phyloP scores from a whole-genome alignment of 2,888 invertebrate genomes.

The Euclidia mi region DNA sequence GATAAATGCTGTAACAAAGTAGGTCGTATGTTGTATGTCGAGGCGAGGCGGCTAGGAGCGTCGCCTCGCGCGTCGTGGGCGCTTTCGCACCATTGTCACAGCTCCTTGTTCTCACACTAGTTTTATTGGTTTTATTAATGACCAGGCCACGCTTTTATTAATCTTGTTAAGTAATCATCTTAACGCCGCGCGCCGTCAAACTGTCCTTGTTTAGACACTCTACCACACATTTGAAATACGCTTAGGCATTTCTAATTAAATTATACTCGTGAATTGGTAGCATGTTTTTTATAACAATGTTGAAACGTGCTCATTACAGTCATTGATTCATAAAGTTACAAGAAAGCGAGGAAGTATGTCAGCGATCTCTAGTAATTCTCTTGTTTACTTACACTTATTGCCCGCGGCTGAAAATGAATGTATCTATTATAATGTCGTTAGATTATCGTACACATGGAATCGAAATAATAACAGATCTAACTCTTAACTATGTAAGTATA shows the following conservation, averaged over 20 bases:
- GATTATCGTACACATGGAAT: constrained; percentile 30
- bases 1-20: constrained; percentile 67
- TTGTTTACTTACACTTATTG: constrained; percentile 34
- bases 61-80: constrained; percentile 57
- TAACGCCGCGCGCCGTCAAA: constrained; percentile 20
- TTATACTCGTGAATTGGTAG: too few species aligned
- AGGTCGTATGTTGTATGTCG: too few species aligned
- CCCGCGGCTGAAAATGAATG: constrained; percentile 43
- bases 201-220: constrained; percentile 14
- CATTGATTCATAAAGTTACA: constrained; percentile 34
- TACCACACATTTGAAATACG: background rate
- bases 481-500: constrained; percentile 6
- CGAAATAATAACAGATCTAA: constrained; percentile 15
- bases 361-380: constrained; percentile 49
- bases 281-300: background rate
- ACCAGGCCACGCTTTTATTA: constrained; percentile 44
- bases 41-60: constrained; percentile 51
- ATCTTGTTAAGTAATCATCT: constrained; percentile 49
- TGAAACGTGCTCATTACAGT: constrained; percentile 10
- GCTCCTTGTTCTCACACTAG: constrained; percentile 56
- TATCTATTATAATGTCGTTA: constrained; percentile 52
- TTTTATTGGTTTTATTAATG: constrained; percentile 57
- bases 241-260: background rate
- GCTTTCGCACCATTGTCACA: constrained; percentile 58
- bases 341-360: constrained; percentile 44